These are phyloP conservation scores for Sarcoramphus papa DNA, from an alignment of 2,797 vertebrate genomes.

Conservation along the genomic window DNA sequence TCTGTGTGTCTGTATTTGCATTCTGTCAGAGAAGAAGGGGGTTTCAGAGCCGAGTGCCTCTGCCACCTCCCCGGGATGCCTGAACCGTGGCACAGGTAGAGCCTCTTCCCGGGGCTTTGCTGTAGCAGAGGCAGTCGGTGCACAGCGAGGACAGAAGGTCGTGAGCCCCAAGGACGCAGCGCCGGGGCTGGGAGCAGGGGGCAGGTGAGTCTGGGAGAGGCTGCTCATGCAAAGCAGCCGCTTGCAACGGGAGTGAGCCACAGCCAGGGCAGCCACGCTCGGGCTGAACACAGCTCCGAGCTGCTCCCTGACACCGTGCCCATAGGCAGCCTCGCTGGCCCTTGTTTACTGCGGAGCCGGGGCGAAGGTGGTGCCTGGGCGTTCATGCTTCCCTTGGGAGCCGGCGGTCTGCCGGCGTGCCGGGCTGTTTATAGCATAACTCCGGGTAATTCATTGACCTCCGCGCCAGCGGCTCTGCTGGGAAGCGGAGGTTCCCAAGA, in stretches of 20 bases:
- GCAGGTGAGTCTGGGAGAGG: neutral
- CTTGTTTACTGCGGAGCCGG: neutral
- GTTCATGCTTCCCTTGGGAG: neutral
- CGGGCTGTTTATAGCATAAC: neutral
- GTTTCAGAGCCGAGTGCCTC: neutral
- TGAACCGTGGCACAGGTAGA: neutral
- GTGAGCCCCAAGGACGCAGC: neutral
- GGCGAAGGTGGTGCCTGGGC: neutral
- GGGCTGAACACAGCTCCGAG: neutral
- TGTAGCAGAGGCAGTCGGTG: neutral
- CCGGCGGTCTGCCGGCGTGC: neutral
- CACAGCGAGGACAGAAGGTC: neutral
- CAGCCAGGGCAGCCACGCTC: fast-evolving
- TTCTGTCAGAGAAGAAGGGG: neutral
- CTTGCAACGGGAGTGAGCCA: fast-evolving
- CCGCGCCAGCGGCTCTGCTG: neutral
- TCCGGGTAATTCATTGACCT: conserved; percentile 39
- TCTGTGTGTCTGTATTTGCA: neutral
- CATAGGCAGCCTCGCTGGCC: neutral
- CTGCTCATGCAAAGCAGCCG: neutral
- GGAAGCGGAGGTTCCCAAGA: conserved; percentile 53
- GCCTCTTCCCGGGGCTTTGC: neutral
- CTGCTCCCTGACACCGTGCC: neutral
- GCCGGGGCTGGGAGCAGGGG: neutral
- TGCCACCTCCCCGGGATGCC: neutral